Evolutionary conservation across 2,888 invertebrate genomes (phyloP).

Genomic region (Papilio protenor): DNA sequence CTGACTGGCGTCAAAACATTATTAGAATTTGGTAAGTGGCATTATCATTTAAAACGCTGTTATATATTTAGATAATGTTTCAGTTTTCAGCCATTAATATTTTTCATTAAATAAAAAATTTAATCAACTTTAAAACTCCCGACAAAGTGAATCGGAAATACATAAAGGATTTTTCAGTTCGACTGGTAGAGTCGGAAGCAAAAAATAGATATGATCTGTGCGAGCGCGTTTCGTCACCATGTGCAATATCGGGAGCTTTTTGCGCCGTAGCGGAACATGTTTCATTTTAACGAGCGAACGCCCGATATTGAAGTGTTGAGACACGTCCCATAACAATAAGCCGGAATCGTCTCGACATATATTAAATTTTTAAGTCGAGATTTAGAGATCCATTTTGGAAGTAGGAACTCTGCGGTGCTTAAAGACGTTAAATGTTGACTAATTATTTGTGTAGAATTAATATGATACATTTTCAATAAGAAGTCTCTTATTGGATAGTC

Average conservation of each 20-base stretch:
- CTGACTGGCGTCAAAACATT: too few relatives aligned
- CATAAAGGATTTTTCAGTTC: conserved; percentile 37
- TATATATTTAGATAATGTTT: too few relatives aligned
- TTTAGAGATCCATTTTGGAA: background rate
- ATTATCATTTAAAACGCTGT: too few relatives aligned
- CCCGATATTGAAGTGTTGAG: conserved; percentile 29
- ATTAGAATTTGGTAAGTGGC: too few relatives aligned
- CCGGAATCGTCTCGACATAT: background rate
- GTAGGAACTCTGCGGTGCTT: background rate
- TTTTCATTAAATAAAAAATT: background rate
- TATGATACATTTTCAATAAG: background rate
- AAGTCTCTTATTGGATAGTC: too few relatives aligned
- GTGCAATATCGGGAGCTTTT: conserved; percentile 42
- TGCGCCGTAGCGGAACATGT: conserved; percentile 52
- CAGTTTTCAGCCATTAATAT: too few relatives aligned
- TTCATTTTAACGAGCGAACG: conserved; percentile 59
- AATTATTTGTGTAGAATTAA: background rate
- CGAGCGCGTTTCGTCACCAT: conserved; percentile 56
- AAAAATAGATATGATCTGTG: conserved; percentile 46
- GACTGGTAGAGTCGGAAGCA: conserved; percentile 45
- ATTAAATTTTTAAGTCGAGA: background rate
- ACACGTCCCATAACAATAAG: conserved; percentile 21
- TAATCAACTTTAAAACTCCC: conserved; percentile 9
- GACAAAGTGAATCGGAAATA: conserved; percentile 31
- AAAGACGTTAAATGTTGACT: background rate